Evolutionary conservation across 30 jellyfish, hydroid and myxozoan genomes (phyloP).

Genomic region (Pelagia noctiluca): DNA sequence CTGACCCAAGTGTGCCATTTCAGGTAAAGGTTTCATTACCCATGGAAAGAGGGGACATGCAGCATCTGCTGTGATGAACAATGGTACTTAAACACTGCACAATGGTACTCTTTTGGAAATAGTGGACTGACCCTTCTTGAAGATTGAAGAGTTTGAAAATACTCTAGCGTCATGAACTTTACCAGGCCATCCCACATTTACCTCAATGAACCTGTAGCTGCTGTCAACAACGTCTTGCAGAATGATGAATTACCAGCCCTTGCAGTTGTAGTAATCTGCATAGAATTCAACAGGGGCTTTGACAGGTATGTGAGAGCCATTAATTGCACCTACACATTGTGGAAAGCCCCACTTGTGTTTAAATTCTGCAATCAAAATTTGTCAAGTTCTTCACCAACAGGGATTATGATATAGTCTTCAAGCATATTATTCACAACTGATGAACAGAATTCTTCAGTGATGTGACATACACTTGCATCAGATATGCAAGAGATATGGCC

Average conservation of each 20-base stretch:
- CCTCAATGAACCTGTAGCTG: slow-evolving; percentile 36
- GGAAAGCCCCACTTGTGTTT: slow-evolving; percentile 26
- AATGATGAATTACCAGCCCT: slow-evolving; percentile 48
- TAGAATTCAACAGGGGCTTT: slow-evolving; percentile 54
- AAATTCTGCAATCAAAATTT: slow-evolving; percentile 39
- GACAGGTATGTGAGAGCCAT: slow-evolving; percentile 64
- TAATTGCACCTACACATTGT: slow-evolving; percentile 44
- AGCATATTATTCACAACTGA: slow-evolving; percentile 18
- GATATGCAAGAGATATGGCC: slow-evolving; percentile 54
- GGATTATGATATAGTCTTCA: slow-evolving; percentile 16
- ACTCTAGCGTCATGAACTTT: slow-evolving; percentile 61
- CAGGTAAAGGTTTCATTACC: slow-evolving; percentile 51
- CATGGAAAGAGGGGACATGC: slow-evolving; percentile 42
- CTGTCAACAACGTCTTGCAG: slow-evolving; percentile 50
- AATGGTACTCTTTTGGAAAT: neutral
- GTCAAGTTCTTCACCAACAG: slow-evolving; percentile 36
- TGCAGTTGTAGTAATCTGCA: slow-evolving; percentile 52
- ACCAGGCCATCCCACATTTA: slow-evolving; percentile 65
- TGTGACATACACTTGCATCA: slow-evolving; percentile 37
- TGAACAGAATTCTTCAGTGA: slow-evolving; percentile 28
- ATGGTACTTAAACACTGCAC: slow-evolving; percentile 31
- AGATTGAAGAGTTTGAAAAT: slow-evolving; percentile 46
- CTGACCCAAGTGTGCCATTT: slow-evolving; percentile 30
- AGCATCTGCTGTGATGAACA: slow-evolving; percentile 41
- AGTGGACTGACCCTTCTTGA: slow-evolving; percentile 39